Evolutionary conservation across 2,888 invertebrate genomes (phyloP), one percentile per base, ranked within the genome.

Genomic region (Rhamphomyia laevipes): DNA sequence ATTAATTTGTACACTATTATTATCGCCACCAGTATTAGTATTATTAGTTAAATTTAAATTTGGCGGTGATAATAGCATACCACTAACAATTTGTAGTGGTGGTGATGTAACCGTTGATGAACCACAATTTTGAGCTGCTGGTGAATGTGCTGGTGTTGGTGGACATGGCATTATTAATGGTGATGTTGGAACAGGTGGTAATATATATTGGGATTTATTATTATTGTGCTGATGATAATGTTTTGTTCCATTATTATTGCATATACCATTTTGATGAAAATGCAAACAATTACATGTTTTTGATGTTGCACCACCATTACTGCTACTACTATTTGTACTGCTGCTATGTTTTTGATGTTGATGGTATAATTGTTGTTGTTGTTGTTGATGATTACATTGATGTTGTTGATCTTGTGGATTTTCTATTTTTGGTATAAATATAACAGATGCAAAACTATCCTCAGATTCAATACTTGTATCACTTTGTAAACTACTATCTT

Each of bases 381-480:
- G 59, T 21, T 65, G 64, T 47, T 64, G 64, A 46, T 64, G 63
- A 52, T 66, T 64, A 3, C 63, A 52, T 42, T 65, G 58, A 70
- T 65, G 66, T 47, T 66, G 66, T 30, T 67, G 65, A 44, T 51
- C 66, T 15, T 73, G 70, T 40, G 78, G 77, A n/a, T 35, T 35
- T 59, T 86, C 86, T 45, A 86, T 81, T 71, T 87, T 89, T 49
- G 91, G 90, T 60, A 91, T 84, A 64, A 84, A 91, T 62, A 93
- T 92, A 43, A 93, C 92, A 54, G 91, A 91, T 50, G 91, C 90
- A 63, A 92, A 90, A 67, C 90, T 91, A 63, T 93, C 92, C 67
- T 93, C 92, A 1, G 90, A 90, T 67, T 93, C 93, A 33, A 92
- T 87, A 70, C 91, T 91, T 2, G 92, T 92, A 64, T 93, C 93